Evolutionary conservation across 37 sponge, comb jelly and placozoan genomes (phyloP).

Genomic region (Chondrosia reniformis): DNA sequence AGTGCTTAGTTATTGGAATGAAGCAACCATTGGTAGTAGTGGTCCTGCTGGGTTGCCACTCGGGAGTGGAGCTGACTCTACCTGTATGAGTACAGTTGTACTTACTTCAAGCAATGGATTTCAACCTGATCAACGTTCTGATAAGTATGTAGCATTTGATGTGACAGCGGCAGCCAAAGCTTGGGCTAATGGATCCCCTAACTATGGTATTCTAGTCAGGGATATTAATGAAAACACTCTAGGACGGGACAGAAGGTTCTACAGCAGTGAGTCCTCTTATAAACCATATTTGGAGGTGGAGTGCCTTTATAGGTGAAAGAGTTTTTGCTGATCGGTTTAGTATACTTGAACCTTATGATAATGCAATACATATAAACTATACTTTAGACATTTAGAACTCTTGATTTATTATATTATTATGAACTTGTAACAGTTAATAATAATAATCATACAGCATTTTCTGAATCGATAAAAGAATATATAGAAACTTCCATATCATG

Average conservation of each 20-base stretch:
- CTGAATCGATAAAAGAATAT: too few species aligned
- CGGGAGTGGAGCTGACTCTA: background rate
- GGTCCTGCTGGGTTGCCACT: background rate
- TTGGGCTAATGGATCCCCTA: background rate
- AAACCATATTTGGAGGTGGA: background rate
- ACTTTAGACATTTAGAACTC: too few species aligned
- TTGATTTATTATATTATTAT: too few species aligned
- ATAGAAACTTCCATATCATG: too few species aligned
- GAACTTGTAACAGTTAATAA: too few species aligned
- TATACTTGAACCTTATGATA: too few species aligned
- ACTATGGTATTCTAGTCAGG: background rate
- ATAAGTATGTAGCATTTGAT: background rate
- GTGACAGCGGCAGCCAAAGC: background rate
- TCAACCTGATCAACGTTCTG: too few species aligned
- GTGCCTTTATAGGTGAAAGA: background rate
- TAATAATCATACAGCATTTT: too few species aligned
- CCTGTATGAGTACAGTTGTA: background rate
- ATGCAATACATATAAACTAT: too few species aligned
- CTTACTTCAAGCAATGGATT: background rate
- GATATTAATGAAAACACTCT: background rate
- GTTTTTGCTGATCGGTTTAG: too few species aligned
- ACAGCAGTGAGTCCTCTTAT: background rate
- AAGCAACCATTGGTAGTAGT: background rate
- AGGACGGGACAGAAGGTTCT: background rate
- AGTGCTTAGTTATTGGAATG: background rate